Base-by-base conservation (phyloP, 2,888 invertebrate species). In the Lepidochrysops patricia region DNA sequence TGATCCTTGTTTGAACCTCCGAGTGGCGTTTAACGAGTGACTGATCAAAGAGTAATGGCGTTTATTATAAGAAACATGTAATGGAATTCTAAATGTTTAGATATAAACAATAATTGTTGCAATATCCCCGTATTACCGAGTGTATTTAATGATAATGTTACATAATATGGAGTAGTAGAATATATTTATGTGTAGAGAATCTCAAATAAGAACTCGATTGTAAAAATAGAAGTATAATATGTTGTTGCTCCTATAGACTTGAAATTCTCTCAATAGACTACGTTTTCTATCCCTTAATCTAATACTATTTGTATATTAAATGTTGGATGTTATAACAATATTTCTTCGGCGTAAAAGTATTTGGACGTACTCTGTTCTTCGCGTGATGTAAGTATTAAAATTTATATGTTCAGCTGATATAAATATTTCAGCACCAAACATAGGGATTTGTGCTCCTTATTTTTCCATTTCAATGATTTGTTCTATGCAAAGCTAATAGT, bases 171-270 rank as follows among this genome's bases (percentile, higher is more conserved):
- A 56, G 62, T 67, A 67, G 65, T 71, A 67, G 65, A 66, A 67
- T 68, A 67, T 62, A 66, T 73, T 68, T 71, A 72, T 62, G 66
- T 73, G 68, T 71, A 72, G 68, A 62, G 64, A 70, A 70, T 73
- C 72, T 72, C 72, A 64, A 70, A 70, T 66, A 70, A 71, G 70
- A 64, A 61, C 56, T 58, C 26, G 25, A 58, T 50, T 58, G n/a
- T 37, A 57, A 60, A 50, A 19, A 60, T 60, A 58, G 50, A 50
- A 58, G 15, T 34, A 50, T 49, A n/a, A n/a, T n/a, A 50, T 58
- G 50, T 58, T 58, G 50, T 58, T 58, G 34, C 50, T 32, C 29
- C 32, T 29, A 29, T 32, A 54, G 54, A 32, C 54, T 54, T 32
- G 15, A 54, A 49, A 12, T 9, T 12, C 15, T 54, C 19, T 32